These are phyloP conservation scores for Luperina testacea DNA, from an alignment of 2,888 invertebrate species.

Conservation along the genomic window DNA sequence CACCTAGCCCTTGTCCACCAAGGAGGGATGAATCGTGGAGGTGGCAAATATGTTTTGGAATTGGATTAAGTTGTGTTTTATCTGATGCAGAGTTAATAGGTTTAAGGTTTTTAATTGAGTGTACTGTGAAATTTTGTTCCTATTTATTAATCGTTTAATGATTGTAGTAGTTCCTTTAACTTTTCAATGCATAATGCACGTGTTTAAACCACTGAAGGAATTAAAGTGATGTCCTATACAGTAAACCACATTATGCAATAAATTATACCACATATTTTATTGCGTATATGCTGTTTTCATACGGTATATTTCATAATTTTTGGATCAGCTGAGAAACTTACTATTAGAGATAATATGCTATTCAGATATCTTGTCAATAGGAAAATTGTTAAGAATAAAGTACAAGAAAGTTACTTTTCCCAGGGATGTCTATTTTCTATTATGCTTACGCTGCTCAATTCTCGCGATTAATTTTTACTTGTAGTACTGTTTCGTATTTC, in stretches of 20 bases:
- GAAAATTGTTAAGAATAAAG: neutral
- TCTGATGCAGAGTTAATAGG: neutral
- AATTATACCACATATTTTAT: no score
- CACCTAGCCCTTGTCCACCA: slow-evolving; percentile 82
- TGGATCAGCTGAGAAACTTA: no score
- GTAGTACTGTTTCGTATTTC: no score
- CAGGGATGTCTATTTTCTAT: no score
- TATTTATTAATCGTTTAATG: neutral
- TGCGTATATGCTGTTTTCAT: no score
- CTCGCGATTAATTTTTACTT: no score
- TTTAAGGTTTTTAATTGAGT: neutral
- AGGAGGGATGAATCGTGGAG: slow-evolving; percentile 53
- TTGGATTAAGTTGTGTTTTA: neutral
- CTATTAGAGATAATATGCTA: no score
- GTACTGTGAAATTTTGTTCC: neutral
- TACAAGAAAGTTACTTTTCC: no score
- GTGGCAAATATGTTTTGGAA: slow-evolving; percentile 42
- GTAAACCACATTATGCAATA: no score
- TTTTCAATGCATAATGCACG: neutral
- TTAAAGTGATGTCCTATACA: neutral
- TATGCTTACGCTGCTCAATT: no score
- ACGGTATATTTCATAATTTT: neutral
- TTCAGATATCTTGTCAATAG: neutral
- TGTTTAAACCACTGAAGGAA: no score
- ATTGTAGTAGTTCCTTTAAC: neutral